Evolutionary conservation across 2,113 vertebrate genomes (phyloP).

Genomic region (Amblyornis subalaris): DNA sequence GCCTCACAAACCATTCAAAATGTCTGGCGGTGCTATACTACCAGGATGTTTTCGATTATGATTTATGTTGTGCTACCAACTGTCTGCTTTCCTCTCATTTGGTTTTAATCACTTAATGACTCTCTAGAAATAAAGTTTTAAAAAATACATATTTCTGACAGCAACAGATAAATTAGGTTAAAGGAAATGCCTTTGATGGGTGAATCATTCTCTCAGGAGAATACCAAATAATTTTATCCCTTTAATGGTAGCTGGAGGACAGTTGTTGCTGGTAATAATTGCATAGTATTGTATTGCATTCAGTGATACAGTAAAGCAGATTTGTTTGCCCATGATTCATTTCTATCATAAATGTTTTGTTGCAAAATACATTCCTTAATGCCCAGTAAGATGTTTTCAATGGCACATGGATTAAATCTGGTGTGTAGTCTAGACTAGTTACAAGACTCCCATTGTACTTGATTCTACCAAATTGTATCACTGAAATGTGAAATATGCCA

Average conservation of each 20-base stretch:
- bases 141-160: background rate
- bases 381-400: background rate
- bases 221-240: background rate
- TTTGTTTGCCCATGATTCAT: background rate
- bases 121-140: constrained; percentile 30
- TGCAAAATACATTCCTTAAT: background rate
- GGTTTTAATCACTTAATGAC: constrained; percentile 40
- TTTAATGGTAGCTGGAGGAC: background rate
- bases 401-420: background rate
- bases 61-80: constrained; percentile 51
- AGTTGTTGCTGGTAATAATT: background rate
- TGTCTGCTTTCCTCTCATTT: constrained; percentile 16
- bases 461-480: background rate
- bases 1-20: constrained; percentile 16
- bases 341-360: background rate
- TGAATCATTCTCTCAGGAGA: background rate
- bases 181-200: background rate
- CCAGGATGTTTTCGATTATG: constrained; percentile 27
- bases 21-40: constrained; percentile 10
- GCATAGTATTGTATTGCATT: background rate
- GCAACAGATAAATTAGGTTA: constrained; percentile 18
- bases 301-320: background rate
- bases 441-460: background rate
- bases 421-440: background rate
- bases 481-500: background rate